Evolutionary conservation across 2,888 invertebrate species (phyloP).

Genomic region (Podabrus alpinus): DNA sequence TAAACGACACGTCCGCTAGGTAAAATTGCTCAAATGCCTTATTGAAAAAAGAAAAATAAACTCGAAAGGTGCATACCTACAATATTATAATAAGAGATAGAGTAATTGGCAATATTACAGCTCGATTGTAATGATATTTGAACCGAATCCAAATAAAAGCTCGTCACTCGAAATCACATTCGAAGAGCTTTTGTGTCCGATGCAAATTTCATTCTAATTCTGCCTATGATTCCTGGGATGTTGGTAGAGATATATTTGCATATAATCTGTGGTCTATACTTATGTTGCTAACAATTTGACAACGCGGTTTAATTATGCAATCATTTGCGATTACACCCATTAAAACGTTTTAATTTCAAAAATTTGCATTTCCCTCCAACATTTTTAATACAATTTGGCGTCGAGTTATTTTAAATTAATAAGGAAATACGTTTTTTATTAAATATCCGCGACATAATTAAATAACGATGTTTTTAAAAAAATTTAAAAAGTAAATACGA

Average conservation of each 20-base stretch:
- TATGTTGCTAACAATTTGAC: conserved; percentile 5
- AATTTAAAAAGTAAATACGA: not conserved
- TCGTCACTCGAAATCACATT: not conserved
- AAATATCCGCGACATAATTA: not conserved
- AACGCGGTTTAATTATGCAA: conserved; percentile 4
- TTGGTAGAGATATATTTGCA: conserved; percentile 7
- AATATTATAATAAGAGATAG: not conserved
- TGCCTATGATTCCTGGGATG: not conserved
- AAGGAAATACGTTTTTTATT: not conserved
- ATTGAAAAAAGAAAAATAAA: too few species aligned
- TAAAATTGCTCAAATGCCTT: too few species aligned
- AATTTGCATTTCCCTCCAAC: not conserved
- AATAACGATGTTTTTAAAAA: not conserved
- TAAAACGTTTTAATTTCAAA: not conserved
- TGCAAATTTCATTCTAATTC: conserved; percentile 4
- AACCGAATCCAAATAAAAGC: not conserved
- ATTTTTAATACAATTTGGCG: not conserved
- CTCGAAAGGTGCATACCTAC: too few species aligned
- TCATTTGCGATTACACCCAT: conserved; percentile 13
- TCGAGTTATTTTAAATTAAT: not conserved
- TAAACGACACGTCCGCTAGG: too few species aligned
- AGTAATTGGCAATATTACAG: not conserved
- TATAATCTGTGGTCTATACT: conserved; percentile 10
- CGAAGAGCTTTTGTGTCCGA: not conserved
- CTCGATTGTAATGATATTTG: not conserved